Evolutionary conservation across 2,113 vertebrate species (phyloP).

Genomic region (Tylochromis polylepis): DNA sequence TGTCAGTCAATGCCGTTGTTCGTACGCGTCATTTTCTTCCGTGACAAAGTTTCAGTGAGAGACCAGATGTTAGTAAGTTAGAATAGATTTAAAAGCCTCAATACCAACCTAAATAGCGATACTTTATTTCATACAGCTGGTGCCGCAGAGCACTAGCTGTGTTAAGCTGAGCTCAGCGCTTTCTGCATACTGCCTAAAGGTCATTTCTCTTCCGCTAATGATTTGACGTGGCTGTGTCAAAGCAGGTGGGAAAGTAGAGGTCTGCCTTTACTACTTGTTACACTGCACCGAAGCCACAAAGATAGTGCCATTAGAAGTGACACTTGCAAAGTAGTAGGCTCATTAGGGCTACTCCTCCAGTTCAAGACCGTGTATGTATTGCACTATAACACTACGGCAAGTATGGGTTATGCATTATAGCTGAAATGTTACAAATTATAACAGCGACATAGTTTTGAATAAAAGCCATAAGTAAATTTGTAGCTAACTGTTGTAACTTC

Average conservation of each 20-base stretch:
- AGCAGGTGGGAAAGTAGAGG: slow-evolving; percentile 20
- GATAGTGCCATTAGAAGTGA: not conserved
- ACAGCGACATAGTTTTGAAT: not conserved
- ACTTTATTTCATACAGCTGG: not conserved
- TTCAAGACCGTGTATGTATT: not conserved
- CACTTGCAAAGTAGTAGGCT: not conserved
- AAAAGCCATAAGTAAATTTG: not conserved
- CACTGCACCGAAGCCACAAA: not conserved
- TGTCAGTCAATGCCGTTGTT: slow-evolving; percentile 43
- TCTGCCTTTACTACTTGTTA: not conserved
- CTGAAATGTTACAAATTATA: not conserved
- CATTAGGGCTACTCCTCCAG: not conserved
- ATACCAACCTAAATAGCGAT: not conserved
- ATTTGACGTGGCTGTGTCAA: slow-evolving; percentile 53
- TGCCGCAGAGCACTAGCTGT: not conserved
- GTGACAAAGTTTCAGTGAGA: slow-evolving; percentile 72
- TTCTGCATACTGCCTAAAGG: not conserved
- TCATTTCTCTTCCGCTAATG: not conserved
- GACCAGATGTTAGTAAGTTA: slow-evolving; percentile 55
- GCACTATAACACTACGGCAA: not conserved
- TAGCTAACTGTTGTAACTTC: not conserved
- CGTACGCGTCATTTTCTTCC: slow-evolving; percentile 59
- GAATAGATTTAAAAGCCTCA: not conserved
- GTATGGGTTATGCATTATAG: not conserved
- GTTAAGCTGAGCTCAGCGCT: not conserved